Conservation (phyloP, 2,797 vertebrate genomes). For the Channa striata region DNA sequence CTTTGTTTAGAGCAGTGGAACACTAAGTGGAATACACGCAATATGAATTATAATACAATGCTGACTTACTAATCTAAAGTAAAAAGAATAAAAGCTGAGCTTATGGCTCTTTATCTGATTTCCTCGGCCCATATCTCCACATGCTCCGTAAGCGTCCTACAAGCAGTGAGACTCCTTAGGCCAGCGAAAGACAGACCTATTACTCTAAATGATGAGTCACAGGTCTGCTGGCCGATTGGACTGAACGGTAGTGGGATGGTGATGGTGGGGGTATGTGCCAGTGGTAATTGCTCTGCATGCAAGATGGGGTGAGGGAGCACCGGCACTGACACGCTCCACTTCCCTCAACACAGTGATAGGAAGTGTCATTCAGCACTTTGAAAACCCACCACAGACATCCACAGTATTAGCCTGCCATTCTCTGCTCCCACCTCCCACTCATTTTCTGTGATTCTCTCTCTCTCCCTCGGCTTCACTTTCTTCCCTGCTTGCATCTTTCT, state of each 20-base stretch:
- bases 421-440: conserved; percentile 46
- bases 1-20: neutral
- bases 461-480: conserved; percentile 25
- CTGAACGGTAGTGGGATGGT: conserved; percentile 30
- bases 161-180: conserved; percentile 28
- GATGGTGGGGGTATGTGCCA: conserved; percentile 16
- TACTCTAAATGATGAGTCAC: conserved; percentile 71
- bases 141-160: conserved; percentile 28
- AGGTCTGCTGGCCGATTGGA: conserved; percentile 53
- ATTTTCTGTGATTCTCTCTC: conserved; percentile 27
- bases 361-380: conserved; percentile 72
- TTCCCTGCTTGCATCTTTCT: neutral
- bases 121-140: conserved; percentile 3
- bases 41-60: neutral
- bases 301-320: conserved; percentile 54
- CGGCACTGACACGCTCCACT: conserved; percentile 67
- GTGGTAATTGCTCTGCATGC: conserved; percentile 63
- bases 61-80: neutral
- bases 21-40: neutral
- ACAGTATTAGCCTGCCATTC: conserved; percentile 44
- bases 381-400: conserved; percentile 47
- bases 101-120: conserved; percentile 1
- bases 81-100: conserved; percentile 16
- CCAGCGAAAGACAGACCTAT: conserved; percentile 40
- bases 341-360: conserved; percentile 55